phyloP scores from a whole-genome alignment of 2,113 vertebrate genomes.

The Mesoclemmys tuberculata region DNA sequence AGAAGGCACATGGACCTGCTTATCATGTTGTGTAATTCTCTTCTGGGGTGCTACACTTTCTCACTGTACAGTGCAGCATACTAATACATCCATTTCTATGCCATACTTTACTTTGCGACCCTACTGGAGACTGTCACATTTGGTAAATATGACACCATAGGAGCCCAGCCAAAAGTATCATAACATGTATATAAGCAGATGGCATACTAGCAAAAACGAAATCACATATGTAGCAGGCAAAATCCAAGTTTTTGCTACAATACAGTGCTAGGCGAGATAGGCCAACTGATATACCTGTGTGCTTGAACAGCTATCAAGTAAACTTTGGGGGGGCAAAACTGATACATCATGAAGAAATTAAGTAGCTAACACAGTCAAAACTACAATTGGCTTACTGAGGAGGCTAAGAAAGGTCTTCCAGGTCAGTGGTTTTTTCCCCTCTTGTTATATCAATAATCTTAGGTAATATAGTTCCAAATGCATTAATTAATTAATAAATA shows the following conservation, averaged over 20 bases:
- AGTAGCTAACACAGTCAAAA: neutral
- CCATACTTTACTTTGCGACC: neutral
- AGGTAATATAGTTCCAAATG: neutral
- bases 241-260: neutral
- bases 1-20: neutral
- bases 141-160: neutral
- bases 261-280: neutral
- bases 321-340: neutral
- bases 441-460: neutral
- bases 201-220: neutral
- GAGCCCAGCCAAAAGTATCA: neutral
- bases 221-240: neutral
- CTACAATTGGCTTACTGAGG: neutral
- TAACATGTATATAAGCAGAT: neutral
- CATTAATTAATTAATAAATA: neutral
- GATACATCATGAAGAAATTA: neutral
- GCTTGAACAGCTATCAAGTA: neutral
- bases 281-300: neutral
- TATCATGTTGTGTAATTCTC: neutral
- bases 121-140: neutral
- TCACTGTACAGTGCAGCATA: neutral
- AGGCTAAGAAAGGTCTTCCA: neutral
- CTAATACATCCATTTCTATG: neutral
- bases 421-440: neutral
- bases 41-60: neutral